Evolutionary conservation across 2,888 invertebrate species (phyloP), one percentile per base, ranked within the genome.

Genomic region (Pycnomerus fuliginosus): DNA sequence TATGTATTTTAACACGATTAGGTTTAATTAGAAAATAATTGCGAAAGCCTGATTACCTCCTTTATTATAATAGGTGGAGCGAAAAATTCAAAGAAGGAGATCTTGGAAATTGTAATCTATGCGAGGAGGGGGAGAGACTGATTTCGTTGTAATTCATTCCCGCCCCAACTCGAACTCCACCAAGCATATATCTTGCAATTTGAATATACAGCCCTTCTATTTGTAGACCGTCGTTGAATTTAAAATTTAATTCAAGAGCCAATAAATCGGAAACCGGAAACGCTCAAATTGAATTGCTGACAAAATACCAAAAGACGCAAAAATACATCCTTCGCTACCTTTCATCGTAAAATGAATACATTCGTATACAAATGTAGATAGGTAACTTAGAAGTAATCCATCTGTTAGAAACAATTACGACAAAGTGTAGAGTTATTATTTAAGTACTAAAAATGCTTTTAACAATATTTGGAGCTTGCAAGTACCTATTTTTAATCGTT

Each of bases 221-320:
- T 55, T 55, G 56, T 55, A 56, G 52, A 50, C 48, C 57, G 59
- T 52, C 58, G 56, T 61, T 57, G 61, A 61, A 60, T 61, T 61
- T 57, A 58, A 61, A 60, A 58, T 61, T 60, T 61, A 58, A 61
- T 61, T 60, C 60, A 50, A 55, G 55, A 50, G 52, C 55, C 58
- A 58, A 60, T 61, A 60, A 60, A 61, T 61, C 55, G 58, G 50
- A 53, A 60, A 54, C 56, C 55, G 53, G 58, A 51, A 60, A 54
- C 53, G 50, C 52, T 55, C 52, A 54, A 56, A 58, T 57, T 58
- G 55, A 53, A 58, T 59, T 58, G 53, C 50, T 43, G 49, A 43
- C 28, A 47, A 44, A 48, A 30, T 33, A 39, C 13, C 16, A 33
- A 47, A 47, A 24, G 25, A 31, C 29, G 22, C 24, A 28, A 8